Evolutionary conservation across 2,113 vertebrate species (phyloP).

Genomic region (Maylandia zebra): DNA sequence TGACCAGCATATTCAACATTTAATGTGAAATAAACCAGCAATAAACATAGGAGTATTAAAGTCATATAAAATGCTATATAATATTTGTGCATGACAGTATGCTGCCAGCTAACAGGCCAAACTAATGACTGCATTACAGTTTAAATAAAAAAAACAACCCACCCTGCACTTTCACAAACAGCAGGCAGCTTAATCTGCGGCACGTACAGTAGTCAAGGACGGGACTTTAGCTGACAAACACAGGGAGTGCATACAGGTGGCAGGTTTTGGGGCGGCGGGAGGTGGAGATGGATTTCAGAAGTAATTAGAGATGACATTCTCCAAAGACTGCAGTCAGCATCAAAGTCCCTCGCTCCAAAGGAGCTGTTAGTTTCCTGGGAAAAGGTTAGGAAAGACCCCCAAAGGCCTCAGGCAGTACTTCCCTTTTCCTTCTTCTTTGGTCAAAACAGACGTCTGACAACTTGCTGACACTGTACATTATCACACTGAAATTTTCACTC

Average conservation of each 20-base stretch:
- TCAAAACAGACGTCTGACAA: slow-evolving; percentile 23
- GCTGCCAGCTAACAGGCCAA: background rate
- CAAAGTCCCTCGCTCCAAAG: slow-evolving; percentile 19
- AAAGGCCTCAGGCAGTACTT: background rate
- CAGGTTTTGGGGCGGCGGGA: background rate
- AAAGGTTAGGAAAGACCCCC: slow-evolving; percentile 32
- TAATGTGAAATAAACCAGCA: background rate
- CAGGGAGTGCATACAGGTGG: slow-evolving; percentile 18
- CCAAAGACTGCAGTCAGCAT: slow-evolving; percentile 37
- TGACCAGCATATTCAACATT: background rate
- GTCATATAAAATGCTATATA: background rate
- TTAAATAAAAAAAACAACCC: background rate
- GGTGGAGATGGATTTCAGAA: slow-evolving; percentile 47
- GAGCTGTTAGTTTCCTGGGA: slow-evolving; percentile 19
- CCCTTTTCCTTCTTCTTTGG: background rate
- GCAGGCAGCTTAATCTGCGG: background rate
- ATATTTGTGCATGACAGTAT: background rate
- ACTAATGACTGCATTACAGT: background rate
- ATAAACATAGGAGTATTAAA: background rate
- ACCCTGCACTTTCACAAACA: background rate
- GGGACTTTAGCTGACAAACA: slow-evolving; percentile 26
- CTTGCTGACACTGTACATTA: slow-evolving; percentile 5
- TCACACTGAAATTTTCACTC: slow-evolving; percentile 1
- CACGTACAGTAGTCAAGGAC: background rate
- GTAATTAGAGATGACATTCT: slow-evolving; percentile 58